Conservation (phyloP, 2,113 vertebrate genomes). For the Cettia cetti region DNA sequence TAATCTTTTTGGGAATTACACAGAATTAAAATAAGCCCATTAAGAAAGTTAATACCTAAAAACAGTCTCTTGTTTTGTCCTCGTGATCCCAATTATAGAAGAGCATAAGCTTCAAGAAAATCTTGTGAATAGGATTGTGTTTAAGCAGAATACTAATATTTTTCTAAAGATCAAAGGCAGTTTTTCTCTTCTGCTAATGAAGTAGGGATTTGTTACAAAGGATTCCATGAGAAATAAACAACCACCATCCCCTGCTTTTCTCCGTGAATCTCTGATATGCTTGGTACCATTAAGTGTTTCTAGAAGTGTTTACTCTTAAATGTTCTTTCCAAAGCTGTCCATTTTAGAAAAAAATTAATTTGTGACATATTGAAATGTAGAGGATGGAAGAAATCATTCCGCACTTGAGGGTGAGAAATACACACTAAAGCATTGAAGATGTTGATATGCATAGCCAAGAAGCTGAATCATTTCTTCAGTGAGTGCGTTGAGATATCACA, state of each 20-base stretch:
- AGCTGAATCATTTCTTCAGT: neutral
- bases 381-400: neutral
- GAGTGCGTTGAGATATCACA: neutral
- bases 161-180: neutral
- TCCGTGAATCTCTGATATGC: neutral
- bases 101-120: neutral
- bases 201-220: neutral
- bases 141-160: neutral
- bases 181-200: neutral
- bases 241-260: neutral
- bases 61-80: neutral
- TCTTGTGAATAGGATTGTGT: neutral
- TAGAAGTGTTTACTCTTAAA: neutral
- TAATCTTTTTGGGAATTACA: neutral
- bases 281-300: neutral
- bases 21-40: neutral
- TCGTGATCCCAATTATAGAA: neutral
- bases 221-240: neutral
- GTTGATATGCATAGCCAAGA: neutral
- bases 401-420: neutral
- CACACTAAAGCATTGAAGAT: neutral
- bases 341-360: neutral
- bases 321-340: neutral
- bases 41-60: neutral
- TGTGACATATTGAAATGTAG: neutral